phyloP scores from a whole-genome alignment of 2,888 invertebrate species.

The Xanthorhoe designata region DNA sequence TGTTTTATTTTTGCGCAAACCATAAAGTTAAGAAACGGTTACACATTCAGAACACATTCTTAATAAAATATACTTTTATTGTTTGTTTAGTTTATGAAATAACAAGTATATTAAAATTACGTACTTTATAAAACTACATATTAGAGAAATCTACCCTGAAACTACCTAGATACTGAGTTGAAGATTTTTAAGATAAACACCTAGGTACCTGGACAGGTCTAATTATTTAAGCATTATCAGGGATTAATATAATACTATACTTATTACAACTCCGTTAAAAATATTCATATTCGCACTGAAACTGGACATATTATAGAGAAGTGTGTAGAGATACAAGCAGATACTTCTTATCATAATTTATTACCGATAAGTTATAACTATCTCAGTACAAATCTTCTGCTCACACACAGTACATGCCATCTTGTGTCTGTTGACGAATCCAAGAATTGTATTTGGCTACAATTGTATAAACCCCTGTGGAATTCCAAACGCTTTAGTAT shows the following conservation, averaged over 20 bases:
- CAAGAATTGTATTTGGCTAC: conserved; percentile 82
- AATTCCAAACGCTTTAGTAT: conserved; percentile 30
- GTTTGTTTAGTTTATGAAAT: too few species aligned
- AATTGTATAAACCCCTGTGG: conserved; percentile 86
- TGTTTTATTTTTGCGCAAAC: background rate
- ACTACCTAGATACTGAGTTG: too few species aligned
- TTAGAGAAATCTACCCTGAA: too few species aligned
- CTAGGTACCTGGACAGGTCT: too few species aligned
- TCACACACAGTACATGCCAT: conserved; percentile 71
- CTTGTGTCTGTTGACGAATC: conserved; percentile 76
- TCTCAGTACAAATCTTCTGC: conserved; percentile 11
- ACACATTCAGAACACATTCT: background rate
- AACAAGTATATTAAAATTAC: too few species aligned
- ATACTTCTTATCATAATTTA: conserved; percentile 8
- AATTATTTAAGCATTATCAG: too few species aligned
- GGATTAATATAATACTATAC: too few species aligned
- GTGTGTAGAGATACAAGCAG: background rate
- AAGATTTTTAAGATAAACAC: too few species aligned
- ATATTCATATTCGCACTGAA: background rate
- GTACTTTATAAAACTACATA: too few species aligned
- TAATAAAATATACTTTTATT: too few species aligned
- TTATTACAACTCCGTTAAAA: background rate
- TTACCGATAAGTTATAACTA: background rate
- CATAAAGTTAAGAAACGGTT: background rate
- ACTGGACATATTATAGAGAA: background rate